Conservation (phyloP, 2,888 invertebrate genomes). For the Spicauda simplicius region DNA sequence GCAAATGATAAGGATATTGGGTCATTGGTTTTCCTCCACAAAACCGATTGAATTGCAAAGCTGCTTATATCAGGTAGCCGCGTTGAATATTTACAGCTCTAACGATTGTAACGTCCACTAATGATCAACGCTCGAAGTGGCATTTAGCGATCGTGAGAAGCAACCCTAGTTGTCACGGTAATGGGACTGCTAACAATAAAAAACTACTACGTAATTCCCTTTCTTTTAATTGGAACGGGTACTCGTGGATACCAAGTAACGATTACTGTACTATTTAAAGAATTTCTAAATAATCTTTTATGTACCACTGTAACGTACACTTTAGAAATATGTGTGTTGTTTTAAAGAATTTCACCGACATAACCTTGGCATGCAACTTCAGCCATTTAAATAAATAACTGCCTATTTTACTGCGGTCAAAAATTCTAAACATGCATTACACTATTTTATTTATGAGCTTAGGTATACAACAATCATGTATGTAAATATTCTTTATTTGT, state of each 20-base stretch:
- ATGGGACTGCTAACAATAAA: slow-evolving; percentile 31
- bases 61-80: slow-evolving; percentile 53
- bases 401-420: background rate
- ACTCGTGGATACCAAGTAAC: background rate
- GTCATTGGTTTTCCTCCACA: slow-evolving; percentile 67
- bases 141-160: slow-evolving; percentile 63
- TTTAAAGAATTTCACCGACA: slow-evolving; percentile 25
- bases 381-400: slow-evolving; percentile 6
- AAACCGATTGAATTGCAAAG: slow-evolving; percentile 74
- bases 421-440: slow-evolving; percentile 16
- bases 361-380: slow-evolving; percentile 19
- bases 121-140: slow-evolving; percentile 63
- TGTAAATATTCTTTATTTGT: slow-evolving; percentile 25
- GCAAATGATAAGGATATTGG: slow-evolving; percentile 51
- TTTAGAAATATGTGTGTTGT: slow-evolving; percentile 5
- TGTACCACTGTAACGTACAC: background rate
- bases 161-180: slow-evolving; percentile 50
- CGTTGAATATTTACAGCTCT: slow-evolving; percentile 75
- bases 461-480: slow-evolving; percentile 10
- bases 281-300: slow-evolving; percentile 9
- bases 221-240: slow-evolving; percentile 39
- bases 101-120: slow-evolving; percentile 64
- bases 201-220: slow-evolving; percentile 38
- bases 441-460: slow-evolving; percentile 20
- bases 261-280: slow-evolving; percentile 6